Evolutionary conservation across 2,113 vertebrate species (phyloP).

Genomic region (Pygoscelis adeliae): DNA sequence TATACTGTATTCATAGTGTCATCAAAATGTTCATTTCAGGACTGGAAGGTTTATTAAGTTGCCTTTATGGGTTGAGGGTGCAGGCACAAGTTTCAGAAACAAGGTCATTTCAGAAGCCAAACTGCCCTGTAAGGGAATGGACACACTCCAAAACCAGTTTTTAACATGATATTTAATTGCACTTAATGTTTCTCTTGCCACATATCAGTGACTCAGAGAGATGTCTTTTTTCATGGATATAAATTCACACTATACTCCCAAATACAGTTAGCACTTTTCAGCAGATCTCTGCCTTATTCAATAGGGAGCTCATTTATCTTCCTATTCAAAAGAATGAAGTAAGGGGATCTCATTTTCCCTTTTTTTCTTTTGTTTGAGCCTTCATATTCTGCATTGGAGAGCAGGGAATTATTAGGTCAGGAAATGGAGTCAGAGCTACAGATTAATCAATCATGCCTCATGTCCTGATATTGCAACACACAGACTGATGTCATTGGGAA

Average conservation of each 20-base stretch:
- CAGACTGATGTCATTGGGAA: slow-evolving; percentile 34
- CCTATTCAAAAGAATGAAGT: not conserved
- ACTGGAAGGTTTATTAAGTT: slow-evolving; percentile 67
- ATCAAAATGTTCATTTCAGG: slow-evolving; percentile 68
- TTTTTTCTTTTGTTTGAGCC: slow-evolving; percentile 16
- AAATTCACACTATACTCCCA: not conserved
- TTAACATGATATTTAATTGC: not conserved
- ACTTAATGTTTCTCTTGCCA: slow-evolving; percentile 8
- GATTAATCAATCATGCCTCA: slow-evolving; percentile 30
- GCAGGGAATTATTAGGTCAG: slow-evolving; percentile 34
- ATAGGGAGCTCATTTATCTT: slow-evolving; percentile 45
- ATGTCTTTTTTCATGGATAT: slow-evolving; percentile 6
- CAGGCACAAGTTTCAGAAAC: slow-evolving; percentile 23
- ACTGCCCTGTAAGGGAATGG: not conserved
- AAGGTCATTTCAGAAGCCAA: slow-evolving; percentile 51
- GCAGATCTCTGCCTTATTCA: slow-evolving; percentile 25
- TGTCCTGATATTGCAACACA: slow-evolving; percentile 37
- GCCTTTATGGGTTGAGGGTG: slow-evolving; percentile 47
- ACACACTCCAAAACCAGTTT: not conserved
- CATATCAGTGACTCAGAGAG: not conserved
- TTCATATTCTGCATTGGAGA: not conserved
- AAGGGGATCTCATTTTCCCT: not conserved
- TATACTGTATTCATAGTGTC: slow-evolving; percentile 61
- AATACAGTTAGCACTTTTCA: slow-evolving; percentile 31
- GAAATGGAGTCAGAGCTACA: slow-evolving; percentile 36